These are phyloP conservation scores for Cryptops parisi DNA, from an alignment of 2,888 invertebrate genomes.

Conservation along the genomic window DNA sequence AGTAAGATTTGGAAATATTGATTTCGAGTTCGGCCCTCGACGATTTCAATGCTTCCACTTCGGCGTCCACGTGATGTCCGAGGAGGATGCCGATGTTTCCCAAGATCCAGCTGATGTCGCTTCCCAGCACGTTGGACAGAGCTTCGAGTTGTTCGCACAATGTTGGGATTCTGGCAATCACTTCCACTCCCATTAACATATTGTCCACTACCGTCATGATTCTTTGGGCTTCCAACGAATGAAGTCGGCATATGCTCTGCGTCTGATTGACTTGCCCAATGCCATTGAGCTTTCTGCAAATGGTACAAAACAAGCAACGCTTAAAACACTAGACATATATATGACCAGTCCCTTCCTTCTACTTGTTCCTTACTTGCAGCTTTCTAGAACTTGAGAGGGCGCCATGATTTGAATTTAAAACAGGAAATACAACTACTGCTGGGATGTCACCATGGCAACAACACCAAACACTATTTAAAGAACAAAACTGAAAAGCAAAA, in stretches of 20 bases:
- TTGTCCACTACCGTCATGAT: background rate
- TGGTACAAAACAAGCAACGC: no score
- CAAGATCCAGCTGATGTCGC: background rate
- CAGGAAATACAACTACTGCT: no score
- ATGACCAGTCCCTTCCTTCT: no score
- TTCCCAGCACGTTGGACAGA: background rate
- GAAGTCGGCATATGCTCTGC: background rate
- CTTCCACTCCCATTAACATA: background rate
- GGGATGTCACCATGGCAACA: no score
- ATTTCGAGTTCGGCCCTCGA: background rate
- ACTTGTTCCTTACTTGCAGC: no score
- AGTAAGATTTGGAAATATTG: background rate
- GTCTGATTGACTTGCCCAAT: no score
- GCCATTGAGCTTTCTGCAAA: no score
- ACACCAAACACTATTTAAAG: no score
- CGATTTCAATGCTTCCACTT: background rate
- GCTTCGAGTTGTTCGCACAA: background rate
- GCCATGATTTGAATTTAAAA: no score
- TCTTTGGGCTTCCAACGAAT: background rate
- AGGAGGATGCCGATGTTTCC: background rate
- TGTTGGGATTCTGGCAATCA: background rate
- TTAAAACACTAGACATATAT: no score
- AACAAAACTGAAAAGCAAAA: no score
- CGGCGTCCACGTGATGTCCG: background rate
- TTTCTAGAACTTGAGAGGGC: no score